A percentile compares a stretch with the other conserved stretches of the same genome.
phyloP scores from a whole-genome alignment of 2,888 invertebrate species.

The Erannis defoliaria region DNA sequence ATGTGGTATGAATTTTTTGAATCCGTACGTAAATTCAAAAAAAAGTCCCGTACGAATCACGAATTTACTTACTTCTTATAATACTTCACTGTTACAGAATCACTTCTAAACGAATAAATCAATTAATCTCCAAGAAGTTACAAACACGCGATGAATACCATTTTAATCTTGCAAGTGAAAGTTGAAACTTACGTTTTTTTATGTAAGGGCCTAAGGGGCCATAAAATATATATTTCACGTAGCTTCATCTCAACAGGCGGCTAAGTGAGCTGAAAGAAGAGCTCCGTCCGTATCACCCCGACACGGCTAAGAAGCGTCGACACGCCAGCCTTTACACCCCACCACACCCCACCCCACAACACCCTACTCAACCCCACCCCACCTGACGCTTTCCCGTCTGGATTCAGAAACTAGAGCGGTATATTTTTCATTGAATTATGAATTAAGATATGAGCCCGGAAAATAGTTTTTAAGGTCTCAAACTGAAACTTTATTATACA shows the following conservation, averaged over 20 bases:
- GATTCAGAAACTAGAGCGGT: conserved; percentile 68
- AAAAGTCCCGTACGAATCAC: too few relatives aligned
- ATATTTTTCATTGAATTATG: conserved; percentile 77
- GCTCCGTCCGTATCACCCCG: conserved; percentile 17
- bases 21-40: too few relatives aligned
- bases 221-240: conserved; percentile 9
- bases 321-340: conserved; percentile 25
- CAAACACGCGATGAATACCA: too few relatives aligned
- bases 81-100: too few relatives aligned
- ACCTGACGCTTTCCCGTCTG: conserved; percentile 77
- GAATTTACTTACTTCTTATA: too few relatives aligned
- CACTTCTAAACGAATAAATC: too few relatives aligned
- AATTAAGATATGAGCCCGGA: conserved; percentile 71
- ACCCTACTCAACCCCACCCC: conserved; percentile 43
- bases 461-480: conserved; percentile 14
- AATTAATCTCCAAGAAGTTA: too few relatives aligned
- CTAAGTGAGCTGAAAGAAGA: conserved; percentile 28
- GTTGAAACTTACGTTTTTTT: neutral
- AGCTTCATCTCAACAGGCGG: conserved; percentile 18
- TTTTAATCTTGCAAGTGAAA: neutral
- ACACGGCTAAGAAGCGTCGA: conserved; percentile 27
- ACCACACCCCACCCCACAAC: neutral
- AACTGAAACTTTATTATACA: conserved; percentile 7
- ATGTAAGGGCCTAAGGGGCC: neutral
- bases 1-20: too few relatives aligned